A percentile compares a stretch with the other conserved stretches of the same genome.
Evolutionary conservation across 1,140 invertebrate species (phyloP).

Genomic region (Sycophila sp.): DNA sequence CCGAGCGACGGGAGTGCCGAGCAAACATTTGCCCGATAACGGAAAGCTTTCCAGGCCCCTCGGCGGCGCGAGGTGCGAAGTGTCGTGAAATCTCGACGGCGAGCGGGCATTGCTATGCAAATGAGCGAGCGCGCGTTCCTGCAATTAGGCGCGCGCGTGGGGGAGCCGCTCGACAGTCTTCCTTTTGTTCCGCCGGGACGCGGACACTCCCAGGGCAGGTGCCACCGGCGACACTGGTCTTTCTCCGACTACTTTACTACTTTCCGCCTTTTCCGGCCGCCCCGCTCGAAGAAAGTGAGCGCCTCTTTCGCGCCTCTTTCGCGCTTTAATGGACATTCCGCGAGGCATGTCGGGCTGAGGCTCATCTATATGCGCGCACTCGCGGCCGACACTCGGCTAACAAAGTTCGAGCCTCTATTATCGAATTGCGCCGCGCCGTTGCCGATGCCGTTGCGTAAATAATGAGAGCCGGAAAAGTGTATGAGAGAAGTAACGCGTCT

Average conservation of each 20-base stretch:
- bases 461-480: too few species aligned
- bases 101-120: conserved; percentile 5
- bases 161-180: not conserved
- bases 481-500: too few species aligned
- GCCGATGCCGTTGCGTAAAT: too few species aligned
- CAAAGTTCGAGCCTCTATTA: not conserved
- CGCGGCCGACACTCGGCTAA: too few species aligned
- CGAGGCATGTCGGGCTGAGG: too few species aligned
- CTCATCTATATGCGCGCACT: too few species aligned
- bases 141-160: not conserved
- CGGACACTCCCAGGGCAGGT: conserved; percentile 12
- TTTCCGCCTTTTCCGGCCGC: too few species aligned
- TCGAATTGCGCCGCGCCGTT: not conserved
- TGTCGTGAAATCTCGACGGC: conserved; percentile 18
- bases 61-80: conserved; percentile 11
- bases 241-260: conserved; percentile 4
- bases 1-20: not conserved
- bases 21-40: conserved; percentile 26
- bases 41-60: not conserved
- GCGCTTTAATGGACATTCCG: not conserved
- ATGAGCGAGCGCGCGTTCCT: not conserved
- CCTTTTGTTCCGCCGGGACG: conserved; percentile 2
- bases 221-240: not conserved
- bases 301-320: not conserved
- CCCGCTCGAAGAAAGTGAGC: too few species aligned